Conservation (phyloP, 1,140 invertebrate genomes). For the Zaprionus davidi region DNA sequence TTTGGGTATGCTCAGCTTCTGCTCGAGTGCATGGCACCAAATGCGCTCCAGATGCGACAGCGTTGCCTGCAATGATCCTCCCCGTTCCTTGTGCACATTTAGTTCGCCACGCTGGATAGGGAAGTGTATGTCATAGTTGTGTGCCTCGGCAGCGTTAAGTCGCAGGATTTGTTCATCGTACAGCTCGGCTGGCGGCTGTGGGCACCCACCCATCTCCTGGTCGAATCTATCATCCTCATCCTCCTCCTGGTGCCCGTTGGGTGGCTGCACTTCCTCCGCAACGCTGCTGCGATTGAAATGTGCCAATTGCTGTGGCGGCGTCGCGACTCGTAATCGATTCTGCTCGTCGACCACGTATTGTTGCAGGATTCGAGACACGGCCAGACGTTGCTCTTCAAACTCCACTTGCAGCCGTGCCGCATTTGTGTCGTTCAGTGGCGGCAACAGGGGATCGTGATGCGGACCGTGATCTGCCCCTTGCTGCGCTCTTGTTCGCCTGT, state of each 20-base stretch:
- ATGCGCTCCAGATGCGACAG: conserved; percentile 94
- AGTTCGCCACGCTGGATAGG: conserved; percentile 94
- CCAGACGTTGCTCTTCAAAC: conserved; percentile 92
- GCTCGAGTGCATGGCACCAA: conserved; percentile 92
- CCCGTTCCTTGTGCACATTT: conserved; percentile 92
- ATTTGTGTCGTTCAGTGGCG: conserved; percentile 50
- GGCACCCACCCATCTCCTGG: conserved; percentile 35
- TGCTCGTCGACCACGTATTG: conserved; percentile 91
- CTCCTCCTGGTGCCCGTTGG: conserved; percentile 13
- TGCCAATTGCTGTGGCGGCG: conserved; percentile 93
- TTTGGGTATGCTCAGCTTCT: conserved; percentile 87
- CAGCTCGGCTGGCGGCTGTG: background rate
- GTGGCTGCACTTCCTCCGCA: conserved; percentile 86
- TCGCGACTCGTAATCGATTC: conserved; percentile 91
- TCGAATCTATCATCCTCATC: background rate
- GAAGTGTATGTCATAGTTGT: conserved; percentile 94
- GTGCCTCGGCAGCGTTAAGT: conserved; percentile 90
- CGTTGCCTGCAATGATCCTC: conserved; percentile 93
- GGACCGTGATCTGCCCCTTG: conserved; percentile 88
- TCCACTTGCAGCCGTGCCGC: conserved; percentile 85
- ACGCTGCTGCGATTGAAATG: conserved; percentile 92
- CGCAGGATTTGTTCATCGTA: conserved; percentile 69
- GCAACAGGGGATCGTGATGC: conserved; percentile 85
- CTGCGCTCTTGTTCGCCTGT: conserved; percentile 83
- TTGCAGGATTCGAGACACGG: conserved; percentile 93